These are phyloP conservation scores for Chrysodeixis includens DNA, from an alignment of 2,888 invertebrate genomes.

Conservation along the genomic window DNA sequence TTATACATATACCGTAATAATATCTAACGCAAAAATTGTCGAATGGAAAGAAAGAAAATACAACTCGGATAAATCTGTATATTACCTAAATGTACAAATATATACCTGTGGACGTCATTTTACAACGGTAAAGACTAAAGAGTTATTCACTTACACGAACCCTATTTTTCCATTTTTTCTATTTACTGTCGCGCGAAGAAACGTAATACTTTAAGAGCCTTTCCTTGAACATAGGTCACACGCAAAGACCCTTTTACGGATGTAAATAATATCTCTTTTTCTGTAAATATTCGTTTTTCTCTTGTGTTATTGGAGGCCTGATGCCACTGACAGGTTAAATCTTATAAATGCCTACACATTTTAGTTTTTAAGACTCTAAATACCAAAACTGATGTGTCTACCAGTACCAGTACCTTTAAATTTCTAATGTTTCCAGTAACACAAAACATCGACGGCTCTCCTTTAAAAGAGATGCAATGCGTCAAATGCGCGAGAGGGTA, in stretches of 20 bases:
- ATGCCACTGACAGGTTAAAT: too few relatives aligned
- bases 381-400: too few relatives aligned
- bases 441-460: constrained; percentile 81
- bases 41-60: too few relatives aligned
- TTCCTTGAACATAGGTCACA: not conserved
- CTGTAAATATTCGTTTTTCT: not conserved
- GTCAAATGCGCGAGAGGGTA: constrained; percentile 81
- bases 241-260: not conserved
- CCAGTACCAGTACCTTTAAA: too few relatives aligned
- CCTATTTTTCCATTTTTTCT: not conserved
- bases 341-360: too few relatives aligned
- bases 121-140: not conserved
- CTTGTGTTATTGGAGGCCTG: too few relatives aligned
- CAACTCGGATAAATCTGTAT: too few relatives aligned
- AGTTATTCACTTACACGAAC: not conserved
- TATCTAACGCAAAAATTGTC: too few relatives aligned
- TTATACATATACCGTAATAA: too few relatives aligned
- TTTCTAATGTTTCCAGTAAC: constrained; percentile 69
- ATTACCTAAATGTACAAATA: too few relatives aligned
- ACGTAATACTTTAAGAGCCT: constrained; percentile 4
- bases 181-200: not conserved
- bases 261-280: not conserved
- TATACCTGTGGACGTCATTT: not conserved
- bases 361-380: too few relatives aligned
- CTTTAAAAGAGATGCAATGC: constrained; percentile 81